Conservation (phyloP, 35 echinoderm and acorn worm genomes). For the Apostichopus californicus region DNA sequence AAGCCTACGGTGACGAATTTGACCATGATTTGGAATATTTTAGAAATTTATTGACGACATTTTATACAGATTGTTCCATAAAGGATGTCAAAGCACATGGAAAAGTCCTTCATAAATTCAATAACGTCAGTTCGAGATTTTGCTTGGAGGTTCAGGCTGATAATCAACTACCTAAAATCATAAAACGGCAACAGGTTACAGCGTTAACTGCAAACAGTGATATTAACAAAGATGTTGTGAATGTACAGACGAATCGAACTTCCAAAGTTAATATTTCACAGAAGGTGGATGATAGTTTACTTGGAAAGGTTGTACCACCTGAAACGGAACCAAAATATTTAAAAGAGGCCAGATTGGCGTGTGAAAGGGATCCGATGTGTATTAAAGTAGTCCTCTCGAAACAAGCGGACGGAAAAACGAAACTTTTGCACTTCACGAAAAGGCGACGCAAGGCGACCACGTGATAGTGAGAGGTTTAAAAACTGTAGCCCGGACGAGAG, state of each 20-base stretch:
- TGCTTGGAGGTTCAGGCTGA: slow-evolving; percentile 12
- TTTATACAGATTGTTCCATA: slow-evolving; percentile 12
- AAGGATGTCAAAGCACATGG: not conserved
- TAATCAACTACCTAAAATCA: slow-evolving; percentile 27
- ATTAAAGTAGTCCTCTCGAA: not conserved
- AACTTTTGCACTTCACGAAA: not conserved
- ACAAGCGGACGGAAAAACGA: not conserved
- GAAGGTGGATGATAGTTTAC: not conserved
- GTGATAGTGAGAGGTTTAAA: not conserved
- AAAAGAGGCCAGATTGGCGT: slow-evolving; percentile 13
- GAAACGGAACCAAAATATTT: not conserved
- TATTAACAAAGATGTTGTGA: not conserved
- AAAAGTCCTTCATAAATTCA: not conserved
- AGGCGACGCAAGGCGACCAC: not conserved
- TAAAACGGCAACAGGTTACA: not conserved
- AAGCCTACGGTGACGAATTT: slow-evolving; percentile 24
- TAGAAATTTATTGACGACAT: slow-evolving; percentile 17
- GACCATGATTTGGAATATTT: slow-evolving; percentile 49
- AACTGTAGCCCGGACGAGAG: too few species aligned
- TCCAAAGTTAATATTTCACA: not conserved
- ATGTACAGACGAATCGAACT: not conserved
- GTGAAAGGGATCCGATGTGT: slow-evolving; percentile 25
- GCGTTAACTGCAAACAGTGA: too few species aligned
- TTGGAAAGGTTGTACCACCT: too few species aligned
- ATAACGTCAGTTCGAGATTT: not conserved